Base-by-base conservation (phyloP, 2,888 invertebrate species). In the Lysandra coridon region DNA sequence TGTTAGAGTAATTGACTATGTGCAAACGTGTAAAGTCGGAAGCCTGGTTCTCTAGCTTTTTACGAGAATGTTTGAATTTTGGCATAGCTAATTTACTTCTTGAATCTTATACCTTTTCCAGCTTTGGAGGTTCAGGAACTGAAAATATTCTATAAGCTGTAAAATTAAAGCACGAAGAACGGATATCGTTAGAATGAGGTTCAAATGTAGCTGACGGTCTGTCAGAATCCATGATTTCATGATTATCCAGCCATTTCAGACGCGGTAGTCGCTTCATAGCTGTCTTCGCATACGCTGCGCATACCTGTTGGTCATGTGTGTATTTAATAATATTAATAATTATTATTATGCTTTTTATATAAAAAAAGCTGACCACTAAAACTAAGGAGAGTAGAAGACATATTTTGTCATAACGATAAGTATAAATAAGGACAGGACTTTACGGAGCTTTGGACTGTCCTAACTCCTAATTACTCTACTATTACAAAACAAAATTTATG, bases 131-230 rank as follows among this genome's bases (percentile, higher is more conserved):
- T 81, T 90, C 89, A 7, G 94, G 93, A n/a, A 90, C 88, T 1
- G 95, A 94, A 86, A 95, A 94, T 78, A 96, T 86, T 77, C 96
- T 88, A 79, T 94, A 90, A 62, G 95, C 89, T 4, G 89, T 92
- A 83, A 95, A 95, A 81, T 88, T 83, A 81, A 95, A 92, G 84
- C 91, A 91, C 1, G 93, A 87, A 14, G 91, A 87, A 1, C 89
- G 87, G 73, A 92, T 83, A 81, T 92, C 90, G 81, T 93, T 90
- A 10, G 91, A 88, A 80, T 92, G 91, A 0, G 88, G 87, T 73
- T 91, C 90, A 44, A 84, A 84, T 1, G 84, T 81, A 1, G 87
- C 88, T 1, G 40, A 23, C 1, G 88, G 83, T 79, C 90, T 86
- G 81, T 94, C 93, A 0, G 84, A 85, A 17, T 82, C 84, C 1